Evolutionary conservation across 1,140 invertebrate species (phyloP).

Genomic region (roundworm (Caenorhabditis elegans)): WBcel235 BX284605.5:13860001-13860500

Average conservation of each 20-base stretch:
- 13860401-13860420: not conserved
- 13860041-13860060: too few species aligned
- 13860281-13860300: not conserved
- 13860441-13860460: not conserved
- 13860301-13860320: not conserved
- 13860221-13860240: not conserved
- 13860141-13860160: not conserved
- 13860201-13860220: not conserved
- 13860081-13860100: constrained; percentile 14
- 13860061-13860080: not conserved
- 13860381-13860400: not conserved
- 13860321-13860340: not conserved
- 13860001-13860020: too few species aligned
- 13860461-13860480: too few species aligned
- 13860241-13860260: not conserved
- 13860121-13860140: not conserved
- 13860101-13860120: not conserved
- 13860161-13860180: not conserved
- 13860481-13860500: too few species aligned
- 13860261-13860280: not conserved
- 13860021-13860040: too few species aligned
- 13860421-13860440: not conserved
- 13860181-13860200: not conserved
- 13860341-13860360: constrained; percentile 1
- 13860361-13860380: not conserved